Base-by-base conservation (phyloP, 2,888 invertebrate genomes). In the Hydroisotoma schaefferi region DNA sequence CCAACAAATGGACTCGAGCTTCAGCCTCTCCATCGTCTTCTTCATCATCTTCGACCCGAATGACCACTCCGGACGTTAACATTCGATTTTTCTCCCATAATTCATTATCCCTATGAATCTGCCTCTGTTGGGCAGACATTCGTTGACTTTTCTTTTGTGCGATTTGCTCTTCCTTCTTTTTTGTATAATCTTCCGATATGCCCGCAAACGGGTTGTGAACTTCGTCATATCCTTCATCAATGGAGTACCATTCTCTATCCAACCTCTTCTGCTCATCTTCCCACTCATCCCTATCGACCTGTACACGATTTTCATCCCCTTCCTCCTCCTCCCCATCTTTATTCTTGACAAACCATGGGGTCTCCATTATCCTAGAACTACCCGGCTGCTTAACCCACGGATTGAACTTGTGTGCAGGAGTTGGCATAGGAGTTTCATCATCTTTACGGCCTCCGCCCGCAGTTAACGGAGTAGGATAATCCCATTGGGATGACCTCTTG, bases 81-180 rank as follows among this genome's bases (percentile, higher is more conserved):
- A 99, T 94, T 67, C 99, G 84, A 81, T 99, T 98, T 25, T 94
- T 84, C 78, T 99, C 99, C 99, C 99, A 99, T 71, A 94, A 81
- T 76, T 98, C 98, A 77, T 97, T 99, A 80, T 99, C 98, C 78
- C 81, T 70, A 47, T 73, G 74, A 57, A 95, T 95, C 80, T 98
- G 97, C 61, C 95, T 84, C 73, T 98, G 89, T 73, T 94, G 93
- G 0, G 97, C 97, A 0, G 95, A 94, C 76, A 99, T 86, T 53
- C 94, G 84, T 75, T 94, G 90, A 74, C 92, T 92, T 65, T 91
- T 88, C 68, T 87, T 84, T 74, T 90, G 89, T 75, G 94, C 93
- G 60, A 95, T 80, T 73, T 94, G 91, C 75, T 91, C 90, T 76
- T 98, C 97, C 69, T 94, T 94, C 73, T 90, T 90, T 61, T 87